Conservation (phyloP, 2,113 vertebrate species). For the Oreotragus oreotragus region DNA sequence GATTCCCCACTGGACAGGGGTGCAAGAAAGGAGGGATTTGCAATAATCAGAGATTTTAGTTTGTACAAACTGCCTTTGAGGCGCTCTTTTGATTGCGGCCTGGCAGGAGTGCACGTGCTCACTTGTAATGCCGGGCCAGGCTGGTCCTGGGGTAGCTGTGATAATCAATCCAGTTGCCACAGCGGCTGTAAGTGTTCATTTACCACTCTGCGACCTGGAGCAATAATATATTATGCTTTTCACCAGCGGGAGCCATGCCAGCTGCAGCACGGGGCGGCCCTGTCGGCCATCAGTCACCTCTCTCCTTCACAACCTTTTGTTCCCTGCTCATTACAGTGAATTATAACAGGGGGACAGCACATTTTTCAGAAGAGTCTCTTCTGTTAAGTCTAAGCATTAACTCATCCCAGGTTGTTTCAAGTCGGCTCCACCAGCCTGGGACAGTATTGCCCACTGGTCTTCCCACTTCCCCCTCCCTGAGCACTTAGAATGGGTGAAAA, state of each 20-base stretch:
- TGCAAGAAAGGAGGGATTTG: background rate
- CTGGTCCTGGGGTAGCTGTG: constrained; percentile 61
- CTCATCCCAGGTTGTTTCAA: constrained; percentile 9
- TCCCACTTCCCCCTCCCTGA: background rate
- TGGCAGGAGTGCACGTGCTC: constrained; percentile 62
- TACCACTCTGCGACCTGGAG: constrained; percentile 78
- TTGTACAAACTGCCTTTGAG: constrained; percentile 51
- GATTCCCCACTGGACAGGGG: background rate
- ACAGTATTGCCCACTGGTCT: background rate
- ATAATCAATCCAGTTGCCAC: constrained; percentile 80
- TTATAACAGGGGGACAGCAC: constrained; percentile 69
- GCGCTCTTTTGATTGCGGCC: constrained; percentile 41
- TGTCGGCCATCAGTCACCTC: constrained; percentile 79
- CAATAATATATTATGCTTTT: constrained; percentile 68
- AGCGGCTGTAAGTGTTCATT: constrained; percentile 78
- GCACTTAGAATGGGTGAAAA: background rate
- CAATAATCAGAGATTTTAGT: background rate
- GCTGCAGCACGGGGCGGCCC: constrained; percentile 58
- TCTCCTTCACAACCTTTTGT: constrained; percentile 76
- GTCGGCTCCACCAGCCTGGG: background rate
- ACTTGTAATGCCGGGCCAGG: constrained; percentile 69
- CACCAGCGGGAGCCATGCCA: constrained; percentile 71
- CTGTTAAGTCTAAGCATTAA: constrained; percentile 29
- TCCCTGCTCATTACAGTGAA: constrained; percentile 77
- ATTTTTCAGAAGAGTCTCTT: constrained; percentile 71